Evolutionary conservation across 2,888 invertebrate species (phyloP), one percentile per base, ranked within the genome.

Genomic region (Laspeyria flexula): DNA sequence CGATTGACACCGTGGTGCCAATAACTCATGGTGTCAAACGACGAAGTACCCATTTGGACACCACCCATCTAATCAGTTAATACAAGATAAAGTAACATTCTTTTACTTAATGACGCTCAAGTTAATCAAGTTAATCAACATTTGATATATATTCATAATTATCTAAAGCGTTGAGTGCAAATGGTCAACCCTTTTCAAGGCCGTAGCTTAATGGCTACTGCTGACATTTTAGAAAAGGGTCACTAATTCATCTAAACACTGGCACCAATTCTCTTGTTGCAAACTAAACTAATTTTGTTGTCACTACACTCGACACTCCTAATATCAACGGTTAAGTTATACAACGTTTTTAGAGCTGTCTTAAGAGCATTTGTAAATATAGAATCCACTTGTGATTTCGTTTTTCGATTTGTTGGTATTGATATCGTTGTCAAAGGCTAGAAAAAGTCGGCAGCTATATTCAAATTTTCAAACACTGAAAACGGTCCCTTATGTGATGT

Each of bases 221-320:
- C 83, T 88, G 90, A 89, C 90, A 83, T 86, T 90, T 87, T 75
- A 83, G 89, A 87, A 88, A 88, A 89, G 90, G 90, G 90, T 88
- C 83, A 75, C 87, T 86, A 88, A 89, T 90, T 88, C 89, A 90
- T 90, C 86, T 87, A 81, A 87, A 85, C 88, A 83, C 73, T 80
- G 82, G 31, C 13, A 35, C 35, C 35, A 10, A 35, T 35, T n/a
- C 35, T 35, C 15, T 35, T 16, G 35, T 85, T 81, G 6, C n/a
- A 35, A 35, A 35, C 35, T 18, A 35, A 35, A 35, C 35, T 18
- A 35, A 35, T 35, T 35, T 35, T 35, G 18, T n/a, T 15, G 10
- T 35, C 18, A 18, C n/a, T 18, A 31, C 25, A 25, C 7, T 7
- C 25, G 18, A n/a, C n/a, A n/a, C n/a, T n/a, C n/a, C n/a, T 18